Evolutionary conservation across 2,888 invertebrate genomes (phyloP), one percentile per base, ranked within the genome.

Genomic region (Rhynchonema sp.): DNA sequence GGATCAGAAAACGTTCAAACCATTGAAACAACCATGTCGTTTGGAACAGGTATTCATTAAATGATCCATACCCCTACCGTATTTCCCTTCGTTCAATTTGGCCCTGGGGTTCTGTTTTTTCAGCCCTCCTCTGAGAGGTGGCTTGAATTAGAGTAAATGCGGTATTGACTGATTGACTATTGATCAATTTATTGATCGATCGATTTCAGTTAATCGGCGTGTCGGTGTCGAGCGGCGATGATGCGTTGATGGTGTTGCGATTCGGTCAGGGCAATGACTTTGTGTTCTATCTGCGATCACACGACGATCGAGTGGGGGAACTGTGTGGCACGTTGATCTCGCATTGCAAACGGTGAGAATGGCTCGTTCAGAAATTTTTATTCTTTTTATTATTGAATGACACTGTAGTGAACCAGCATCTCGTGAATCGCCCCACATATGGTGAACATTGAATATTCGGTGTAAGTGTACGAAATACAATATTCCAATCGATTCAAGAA

Each of bases 1-100:
- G 62, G 75, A 77, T 65, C 71, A 72, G 1, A 76, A 75, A 65
- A 74, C 73, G 61, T 77, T 76, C 68, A 76, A 75, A 63, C 65
- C 73, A 23, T 66, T 77, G 69, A 74, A 71, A 63, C 69, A 67
- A 46, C 68, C 72, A 23, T 73, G 73, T 30, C 71, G 70, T 20
- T 59, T 69, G 27, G 62, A 63, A 46, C 56, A 59, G 59, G 68
- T 69, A 30, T 38, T 6, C 9, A n/a, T n/a, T n/a, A n/a, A n/a
- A n/a, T n/a, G n/a, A n/a, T n/a, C n/a, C n/a, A n/a, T n/a, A n/a
- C n/a, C n/a, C n/a, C n/a, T n/a, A n/a, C n/a, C n/a, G n/a, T n/a
- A n/a, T n/a, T n/a, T n/a, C n/a, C n/a, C n/a, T n/a, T n/a, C n/a
- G n/a, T n/a, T n/a, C n/a, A n/a, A n/a, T n/a, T n/a, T 38, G 38